phyloP scores from a whole-genome alignment of 2,888 invertebrate genomes.

The Pandemis corylana region DNA sequence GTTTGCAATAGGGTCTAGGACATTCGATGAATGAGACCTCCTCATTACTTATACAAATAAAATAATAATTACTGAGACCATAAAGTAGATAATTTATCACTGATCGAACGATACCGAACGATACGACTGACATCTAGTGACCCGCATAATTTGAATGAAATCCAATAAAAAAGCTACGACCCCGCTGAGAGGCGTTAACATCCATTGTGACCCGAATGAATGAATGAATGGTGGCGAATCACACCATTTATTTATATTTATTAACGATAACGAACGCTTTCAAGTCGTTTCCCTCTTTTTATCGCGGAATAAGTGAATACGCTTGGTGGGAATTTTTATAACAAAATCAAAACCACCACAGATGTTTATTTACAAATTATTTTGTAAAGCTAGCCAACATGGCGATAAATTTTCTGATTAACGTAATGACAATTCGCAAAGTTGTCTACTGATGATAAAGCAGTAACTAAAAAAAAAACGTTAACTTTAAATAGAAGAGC shows the following conservation, averaged over 20 bases:
- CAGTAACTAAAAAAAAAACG: not conserved
- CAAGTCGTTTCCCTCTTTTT: conserved; percentile 32
- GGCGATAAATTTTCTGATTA: conserved; percentile 1
- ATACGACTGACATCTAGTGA: conserved; percentile 38
- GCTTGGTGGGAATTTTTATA: conserved; percentile 8
- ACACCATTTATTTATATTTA: conserved; percentile 57
- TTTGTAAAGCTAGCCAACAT: not conserved
- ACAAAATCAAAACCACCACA: not conserved
- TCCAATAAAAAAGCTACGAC: conserved; percentile 77
- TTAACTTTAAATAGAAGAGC: not conserved
- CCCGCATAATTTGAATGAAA: conserved; percentile 74
- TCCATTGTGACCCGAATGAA: conserved; percentile 60
- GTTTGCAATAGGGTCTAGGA: conserved; percentile 1
- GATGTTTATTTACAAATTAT: not conserved
- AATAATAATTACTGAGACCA: conserved; percentile 29
- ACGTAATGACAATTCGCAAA: not conserved
- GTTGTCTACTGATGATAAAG: not conserved
- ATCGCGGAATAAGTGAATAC: conserved; percentile 17
- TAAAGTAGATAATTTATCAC: conserved; percentile 37
- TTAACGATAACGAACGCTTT: conserved; percentile 45
- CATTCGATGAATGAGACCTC: not conserved
- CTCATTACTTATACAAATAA: conserved; percentile 21
- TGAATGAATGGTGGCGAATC: conserved; percentile 64
- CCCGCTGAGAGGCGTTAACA: conserved; percentile 57
- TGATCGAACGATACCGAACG: conserved; percentile 37